Evolutionary conservation across 1,140 invertebrate species (phyloP).

Genomic region (Trichonephila inaurata): DNA sequence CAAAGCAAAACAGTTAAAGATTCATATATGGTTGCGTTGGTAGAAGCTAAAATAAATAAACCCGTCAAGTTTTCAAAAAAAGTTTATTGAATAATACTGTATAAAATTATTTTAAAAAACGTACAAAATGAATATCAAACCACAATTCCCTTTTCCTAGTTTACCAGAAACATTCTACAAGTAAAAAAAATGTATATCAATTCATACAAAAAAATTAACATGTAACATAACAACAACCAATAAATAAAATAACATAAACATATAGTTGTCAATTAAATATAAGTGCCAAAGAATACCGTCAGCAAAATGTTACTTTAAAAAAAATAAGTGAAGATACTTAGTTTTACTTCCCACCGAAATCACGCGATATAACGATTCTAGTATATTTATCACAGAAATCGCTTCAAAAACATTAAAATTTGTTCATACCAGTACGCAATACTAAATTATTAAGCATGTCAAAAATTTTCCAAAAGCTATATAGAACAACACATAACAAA

Average conservation of each 20-base stretch:
- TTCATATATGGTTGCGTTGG: too few species aligned
- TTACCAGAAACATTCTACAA: neutral
- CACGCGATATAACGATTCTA: neutral
- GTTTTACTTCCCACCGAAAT: neutral
- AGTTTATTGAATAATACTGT: neutral
- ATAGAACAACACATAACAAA: too few species aligned
- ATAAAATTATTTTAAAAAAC: neutral
- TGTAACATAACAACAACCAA: neutral
- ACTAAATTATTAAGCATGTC: too few species aligned
- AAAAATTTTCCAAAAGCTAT: too few species aligned
- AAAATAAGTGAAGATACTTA: too few species aligned
- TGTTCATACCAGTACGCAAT: too few species aligned
- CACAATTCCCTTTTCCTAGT: neutral
- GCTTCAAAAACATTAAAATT: neutral
- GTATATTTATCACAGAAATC: neutral
- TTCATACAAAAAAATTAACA: neutral
- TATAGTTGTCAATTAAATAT: neutral
- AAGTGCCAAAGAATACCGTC: too few species aligned
- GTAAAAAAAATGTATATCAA: neutral
- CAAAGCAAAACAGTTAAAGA: neutral
- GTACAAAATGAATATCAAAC: neutral
- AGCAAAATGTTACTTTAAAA: too few species aligned
- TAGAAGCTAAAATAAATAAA: neutral
- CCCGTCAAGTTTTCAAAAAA: neutral
- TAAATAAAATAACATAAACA: slow-evolving; percentile 2